phyloP scores from a whole-genome alignment of 2,888 invertebrate genomes.

The Omphaloscelis lunosa region DNA sequence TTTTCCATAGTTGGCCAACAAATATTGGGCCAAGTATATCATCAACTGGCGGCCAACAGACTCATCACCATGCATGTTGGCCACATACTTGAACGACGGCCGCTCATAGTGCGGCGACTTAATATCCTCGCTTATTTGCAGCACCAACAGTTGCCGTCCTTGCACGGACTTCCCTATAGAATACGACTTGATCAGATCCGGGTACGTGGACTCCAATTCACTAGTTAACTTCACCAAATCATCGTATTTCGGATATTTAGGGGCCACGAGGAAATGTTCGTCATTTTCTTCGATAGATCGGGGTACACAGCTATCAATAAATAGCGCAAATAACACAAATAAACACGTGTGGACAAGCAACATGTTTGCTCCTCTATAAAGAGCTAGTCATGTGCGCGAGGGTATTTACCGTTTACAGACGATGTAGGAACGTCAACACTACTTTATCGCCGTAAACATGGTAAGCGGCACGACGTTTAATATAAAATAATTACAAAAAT shows the following conservation, averaged over 20 bases:
- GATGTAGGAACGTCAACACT: conserved; percentile 71
- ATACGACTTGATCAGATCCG: conserved; percentile 93
- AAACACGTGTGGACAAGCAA: conserved; percentile 75
- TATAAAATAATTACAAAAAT: conserved; percentile 59
- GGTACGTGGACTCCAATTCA: conserved; percentile 91
- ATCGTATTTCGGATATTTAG: conserved; percentile 93
- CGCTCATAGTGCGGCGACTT: conserved; percentile 89
- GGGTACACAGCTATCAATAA: conserved; percentile 78
- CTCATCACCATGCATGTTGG: conserved; percentile 99
- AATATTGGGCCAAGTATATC: conserved; percentile 95
- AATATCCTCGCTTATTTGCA: conserved; percentile 95
- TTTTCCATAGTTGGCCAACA: conserved; percentile 94
- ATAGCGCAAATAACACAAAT: conserved; percentile 80
- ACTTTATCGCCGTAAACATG: conserved; percentile 74
- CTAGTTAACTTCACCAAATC: conserved; percentile 92
- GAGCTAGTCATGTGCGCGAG: conserved; percentile 57
- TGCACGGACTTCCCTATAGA: conserved; percentile 96
- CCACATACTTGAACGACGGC: conserved; percentile 98
- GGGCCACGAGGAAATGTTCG: conserved; percentile 90
- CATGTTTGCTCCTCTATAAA: conserved; percentile 73
- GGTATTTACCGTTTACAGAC: conserved; percentile 57
- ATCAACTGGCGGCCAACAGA: conserved; percentile 96
- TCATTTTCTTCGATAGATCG: conserved; percentile 80
- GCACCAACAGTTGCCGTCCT: conserved; percentile 94
- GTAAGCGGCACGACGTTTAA: conserved; percentile 57